Evolutionary conservation across 2,113 vertebrate species (phyloP).

Genomic region (Bubo blakistoni): DNA sequence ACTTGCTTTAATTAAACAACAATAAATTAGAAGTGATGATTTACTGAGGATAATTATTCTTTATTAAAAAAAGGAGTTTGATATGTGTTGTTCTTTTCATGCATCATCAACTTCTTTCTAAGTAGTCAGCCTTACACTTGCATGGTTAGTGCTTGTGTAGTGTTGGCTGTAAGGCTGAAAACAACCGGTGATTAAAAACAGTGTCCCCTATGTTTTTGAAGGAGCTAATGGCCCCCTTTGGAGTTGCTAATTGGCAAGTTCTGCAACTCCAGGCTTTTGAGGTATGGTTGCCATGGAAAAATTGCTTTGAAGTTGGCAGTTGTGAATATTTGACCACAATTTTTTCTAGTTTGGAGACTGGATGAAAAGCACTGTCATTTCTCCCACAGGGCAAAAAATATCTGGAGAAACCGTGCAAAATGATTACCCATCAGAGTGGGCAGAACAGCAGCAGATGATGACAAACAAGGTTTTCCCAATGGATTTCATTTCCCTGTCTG

Average conservation of each 20-base stretch:
- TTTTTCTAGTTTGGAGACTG: constrained; percentile 59
- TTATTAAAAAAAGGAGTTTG: constrained; percentile 27
- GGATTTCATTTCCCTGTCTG: background rate
- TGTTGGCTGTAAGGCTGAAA: constrained; percentile 68
- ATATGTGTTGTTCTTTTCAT: constrained; percentile 43
- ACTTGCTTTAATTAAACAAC: constrained; percentile 53
- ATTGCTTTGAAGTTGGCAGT: constrained; percentile 83
- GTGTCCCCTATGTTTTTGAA: constrained; percentile 74
- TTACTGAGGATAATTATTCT: constrained; percentile 43
- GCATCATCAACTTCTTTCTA: constrained; percentile 41
- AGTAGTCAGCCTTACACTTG: background rate
- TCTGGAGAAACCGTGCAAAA: constrained; percentile 38
- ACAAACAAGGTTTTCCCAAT: background rate
- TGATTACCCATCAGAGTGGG: constrained; percentile 40
- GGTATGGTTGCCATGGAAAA: constrained; percentile 79
- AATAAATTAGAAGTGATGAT: constrained; percentile 20
- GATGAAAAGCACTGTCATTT: constrained; percentile 70
- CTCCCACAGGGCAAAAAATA: constrained; percentile 63
- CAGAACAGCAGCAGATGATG: background rate
- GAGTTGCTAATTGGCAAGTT: constrained; percentile 87
- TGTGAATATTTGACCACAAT: constrained; percentile 76
- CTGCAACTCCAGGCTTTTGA: constrained; percentile 77
- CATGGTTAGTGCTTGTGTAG: background rate
- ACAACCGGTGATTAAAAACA: constrained; percentile 70
- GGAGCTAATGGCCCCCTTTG: constrained; percentile 80